Base-by-base conservation (phyloP, 2,797 vertebrate genomes). In the Poeciliopsis infans region DNA sequence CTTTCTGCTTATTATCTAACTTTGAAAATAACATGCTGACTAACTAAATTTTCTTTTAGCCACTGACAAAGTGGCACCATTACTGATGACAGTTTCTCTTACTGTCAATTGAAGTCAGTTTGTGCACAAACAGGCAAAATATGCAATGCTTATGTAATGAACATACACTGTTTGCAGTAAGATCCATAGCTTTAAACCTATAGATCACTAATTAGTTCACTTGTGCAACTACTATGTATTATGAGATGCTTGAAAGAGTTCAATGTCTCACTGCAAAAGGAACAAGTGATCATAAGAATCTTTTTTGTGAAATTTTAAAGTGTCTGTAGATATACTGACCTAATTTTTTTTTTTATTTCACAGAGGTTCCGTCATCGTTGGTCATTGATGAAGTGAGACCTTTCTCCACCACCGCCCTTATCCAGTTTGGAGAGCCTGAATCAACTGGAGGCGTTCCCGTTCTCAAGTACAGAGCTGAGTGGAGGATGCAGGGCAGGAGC, bases 281-380 rank as follows among this genome's bases (percentile, higher is more conserved):
- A 87, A 76, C 82, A 81, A 53, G 70, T 31, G 51, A 73, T 53
- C 73, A 78, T 4, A 74, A 49, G 73, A 18, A 20, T 49, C 18
- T 20, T 36, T 41, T n/a, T 49, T 23, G 66, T 81, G 84, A 82
- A 83, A 72, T 76, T 69, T 80, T 75, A 59, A 33, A 36, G 45
- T 72, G 85, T 83, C 57, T 75, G 72, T 13, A 79, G 69, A 80
- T 87, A 84, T 92, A 81, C 20, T 0, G 45, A 11, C n/a, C 43
- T 70, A 15, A 43, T 85, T 1, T 31, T 79, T 85, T 87, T 79
- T 85, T 87, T 74, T 78, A 79, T 78, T 81, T 78, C 81, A 68
- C 94, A 99, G 98, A 99, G 81, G 97, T 98, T 8, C 98, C 98
- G 0, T 99, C 98, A 5, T 96, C 97, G 72, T 98, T 98, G 1